Base-by-base conservation (phyloP, 2,888 invertebrate species). In the Linnaemya vulpina region DNA sequence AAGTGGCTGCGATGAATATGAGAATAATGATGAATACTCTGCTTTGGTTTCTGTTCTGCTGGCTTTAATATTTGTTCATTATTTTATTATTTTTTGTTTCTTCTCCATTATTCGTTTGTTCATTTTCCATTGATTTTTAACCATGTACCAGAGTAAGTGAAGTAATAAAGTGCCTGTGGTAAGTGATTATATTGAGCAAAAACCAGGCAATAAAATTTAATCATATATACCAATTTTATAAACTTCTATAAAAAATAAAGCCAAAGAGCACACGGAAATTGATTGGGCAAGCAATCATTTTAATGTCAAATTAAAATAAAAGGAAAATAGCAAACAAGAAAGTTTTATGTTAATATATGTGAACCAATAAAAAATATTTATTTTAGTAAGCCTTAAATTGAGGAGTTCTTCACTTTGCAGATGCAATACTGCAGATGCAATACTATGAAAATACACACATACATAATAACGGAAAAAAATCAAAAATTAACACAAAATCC, bases 161-260 rank as follows among this genome's bases (percentile, higher is more conserved):
- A 78, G 78, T 74, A 68, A 68, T 75, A 75, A 75, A 79, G 58
- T 71, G 75, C 75, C 65, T 75, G 75, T 73, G 73, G 77, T 77
- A 73, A 83, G 73, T 68, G 62, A 60, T 60, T 77, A 73, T 83
- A 83, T 83, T 73, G 73, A 78, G 67, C 67, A 73, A 71, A 53
- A 74, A 53, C 25, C 46, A 43, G 40, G 30, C 20, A 77, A 77
- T 60, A 71, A 40, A 67, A 82, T 62, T n/a, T n/a, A 22, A 62
- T 35, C 49, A 62, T 38, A 22, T 35, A 38, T 49, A 49, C 17
- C 20, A 60, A 20, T 51, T 30, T 55, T 55, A 25, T 15, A 9
- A 70, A 20, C 35, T 40, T 20, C 13, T 17, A 65, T 30, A 53
- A 20, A 17, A 62, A 25, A 35, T 0, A 49, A 40, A 68, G 67